A percentile compares a stretch with the other conserved stretches of the same genome.
Evolutionary conservation across 2,113 vertebrate genomes (phyloP).

Genomic region (Solea solea): DNA sequence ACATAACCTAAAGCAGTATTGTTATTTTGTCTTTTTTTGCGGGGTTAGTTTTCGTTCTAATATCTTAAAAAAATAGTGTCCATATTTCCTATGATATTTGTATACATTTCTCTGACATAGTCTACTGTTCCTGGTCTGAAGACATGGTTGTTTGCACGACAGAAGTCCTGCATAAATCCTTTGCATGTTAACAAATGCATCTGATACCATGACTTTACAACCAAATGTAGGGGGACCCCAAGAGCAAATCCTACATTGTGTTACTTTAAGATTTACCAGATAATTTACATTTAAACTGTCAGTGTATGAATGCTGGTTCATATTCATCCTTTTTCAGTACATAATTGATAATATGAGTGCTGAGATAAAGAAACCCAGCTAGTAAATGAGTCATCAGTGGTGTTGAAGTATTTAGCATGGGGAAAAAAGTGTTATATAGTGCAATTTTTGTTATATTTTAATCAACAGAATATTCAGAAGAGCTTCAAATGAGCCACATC

Average conservation of each 20-base stretch:
- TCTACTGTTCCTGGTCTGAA: too few relatives aligned
- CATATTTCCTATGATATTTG: too few relatives aligned
- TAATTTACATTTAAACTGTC: background rate
- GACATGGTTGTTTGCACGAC: too few relatives aligned
- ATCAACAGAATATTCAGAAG: slow-evolving; percentile 20
- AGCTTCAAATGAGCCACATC: slow-evolving; percentile 43
- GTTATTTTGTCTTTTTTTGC: too few relatives aligned
- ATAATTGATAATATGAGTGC: slow-evolving; percentile 6
- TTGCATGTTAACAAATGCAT: too few relatives aligned
- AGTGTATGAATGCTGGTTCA: background rate
- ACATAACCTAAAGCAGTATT: too few relatives aligned
- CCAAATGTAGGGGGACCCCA: too few relatives aligned
- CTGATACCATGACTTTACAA: too few relatives aligned
- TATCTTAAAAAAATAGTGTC: background rate
- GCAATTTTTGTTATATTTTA: slow-evolving; percentile 10
- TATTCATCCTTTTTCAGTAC: background rate
- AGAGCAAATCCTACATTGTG: too few relatives aligned
- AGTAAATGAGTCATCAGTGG: slow-evolving; percentile 23
- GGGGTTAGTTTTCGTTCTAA: too few relatives aligned
- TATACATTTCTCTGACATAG: background rate
- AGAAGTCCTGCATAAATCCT: too few relatives aligned
- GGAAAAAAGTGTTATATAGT: slow-evolving; percentile 6
- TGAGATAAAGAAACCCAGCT: background rate
- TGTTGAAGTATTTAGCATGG: slow-evolving; percentile 15
- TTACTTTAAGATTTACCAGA: too few relatives aligned